Evolutionary conservation across 1,140 invertebrate genomes (phyloP), one percentile per base, ranked within the genome.

Genomic region (Metaphire vulgaris): DNA sequence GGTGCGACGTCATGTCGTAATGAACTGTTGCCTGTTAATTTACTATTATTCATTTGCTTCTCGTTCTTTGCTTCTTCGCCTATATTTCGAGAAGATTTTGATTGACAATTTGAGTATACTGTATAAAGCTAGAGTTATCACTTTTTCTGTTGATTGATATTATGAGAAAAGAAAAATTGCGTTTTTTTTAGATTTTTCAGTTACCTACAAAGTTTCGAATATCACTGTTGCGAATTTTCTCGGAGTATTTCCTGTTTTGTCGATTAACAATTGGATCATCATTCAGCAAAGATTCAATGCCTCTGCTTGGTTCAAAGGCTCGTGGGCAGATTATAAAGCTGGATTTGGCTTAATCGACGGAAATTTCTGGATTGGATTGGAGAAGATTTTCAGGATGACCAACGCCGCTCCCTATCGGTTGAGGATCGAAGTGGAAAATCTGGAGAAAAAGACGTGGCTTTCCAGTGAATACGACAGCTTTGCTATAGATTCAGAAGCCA

Each of bases 351-450:
- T 2, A 1, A 16, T 64, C 32, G 34, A 26, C 74, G 12, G 26
- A 2, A 64, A 77, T 21, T 77, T 77, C 64, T 77, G 76, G 76
- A 2, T 77, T 16, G 76, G 76, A 33, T 31, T 69, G n/a, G 67
- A 69, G 30, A 69, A 69, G 30, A 69, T 69, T 2, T 26, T 56
- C 32, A 6, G 33, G 33, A 14, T 72, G 32, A 72, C 71, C 33
- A 12, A 12, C 2, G 14, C 6, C n/a, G 26, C n/a, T 14, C 6
- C n/a, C 30, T 12, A 69, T 2, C 6, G 26, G 67, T 26, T 69
- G 67, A 6, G 67, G 2, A 56, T 56, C 21, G 41, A 56, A 21
- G 6, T 69, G 6, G 2, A 69, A 26, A 6, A 6, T 2, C 28
- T 69, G 26, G 26, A 31, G 6, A 69, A 28, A 6, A 31, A 26